Conservation (phyloP, 2,797 vertebrate species). For the Threskiornis aethiopicus region DNA sequence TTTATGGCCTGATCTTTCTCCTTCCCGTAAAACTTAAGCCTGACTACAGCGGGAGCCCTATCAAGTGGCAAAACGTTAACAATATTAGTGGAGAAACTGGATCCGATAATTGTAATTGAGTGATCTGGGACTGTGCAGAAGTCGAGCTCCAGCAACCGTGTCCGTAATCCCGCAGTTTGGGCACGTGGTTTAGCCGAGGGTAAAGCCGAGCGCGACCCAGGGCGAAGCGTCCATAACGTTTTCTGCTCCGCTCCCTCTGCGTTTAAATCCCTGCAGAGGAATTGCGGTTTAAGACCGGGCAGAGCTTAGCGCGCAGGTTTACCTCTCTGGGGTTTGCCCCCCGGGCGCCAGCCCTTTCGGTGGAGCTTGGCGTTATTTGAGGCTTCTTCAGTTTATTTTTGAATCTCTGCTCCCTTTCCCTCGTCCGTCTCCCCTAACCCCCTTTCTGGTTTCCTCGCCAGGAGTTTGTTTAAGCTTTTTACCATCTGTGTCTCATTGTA, state of each 20-base stretch:
- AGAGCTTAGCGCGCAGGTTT: not conserved
- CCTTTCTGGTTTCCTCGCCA: not conserved
- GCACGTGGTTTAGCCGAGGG: not conserved
- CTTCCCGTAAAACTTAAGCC: not conserved
- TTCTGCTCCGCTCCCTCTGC: not conserved
- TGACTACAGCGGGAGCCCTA: accelerated
- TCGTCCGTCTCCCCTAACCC: not conserved
- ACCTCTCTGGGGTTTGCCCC: not conserved
- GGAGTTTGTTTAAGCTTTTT: not conserved
- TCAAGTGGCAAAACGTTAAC: not conserved
- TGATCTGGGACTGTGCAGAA: not conserved
- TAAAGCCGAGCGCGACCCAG: not conserved
- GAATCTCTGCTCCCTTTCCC: not conserved
- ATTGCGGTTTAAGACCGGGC: not conserved
- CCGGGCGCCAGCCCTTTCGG: not conserved
- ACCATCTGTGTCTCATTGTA: not conserved
- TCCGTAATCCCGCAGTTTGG: accelerated
- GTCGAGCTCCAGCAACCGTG: accelerated
- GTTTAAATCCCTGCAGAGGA: not conserved
- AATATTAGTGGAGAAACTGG: not conserved
- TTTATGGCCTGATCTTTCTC: too few relatives aligned
- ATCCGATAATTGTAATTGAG: not conserved
- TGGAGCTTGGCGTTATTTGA: not conserved
- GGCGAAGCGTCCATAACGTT: not conserved
- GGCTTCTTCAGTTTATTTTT: not conserved